Base-by-base conservation (phyloP, 2,888 invertebrate genomes). In the Choristoneura rosaceana region DNA sequence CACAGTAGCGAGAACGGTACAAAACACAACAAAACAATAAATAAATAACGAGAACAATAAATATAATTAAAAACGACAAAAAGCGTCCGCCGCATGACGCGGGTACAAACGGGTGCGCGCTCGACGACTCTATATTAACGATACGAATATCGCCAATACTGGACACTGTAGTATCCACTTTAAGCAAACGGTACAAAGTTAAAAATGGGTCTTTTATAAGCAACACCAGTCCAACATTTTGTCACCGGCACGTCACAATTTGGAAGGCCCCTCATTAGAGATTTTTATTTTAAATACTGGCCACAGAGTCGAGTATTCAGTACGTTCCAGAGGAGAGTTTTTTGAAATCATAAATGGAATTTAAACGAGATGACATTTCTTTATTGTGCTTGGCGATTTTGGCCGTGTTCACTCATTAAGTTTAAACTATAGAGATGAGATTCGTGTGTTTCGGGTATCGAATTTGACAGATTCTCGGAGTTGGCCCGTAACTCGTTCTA, bases 51-150 rank as follows among this genome's bases (percentile, higher is more conserved):
- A 90, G 88, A 91, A 93, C 92, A 91, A 93, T 93, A 92, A 93
- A 92, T 93, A 92, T 93, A 92, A 93, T 92, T 93, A 92, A 92
- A 90, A 89, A 89, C 89, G 89, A 92, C 90, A 92, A 93, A 92
- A 91, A 92, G 89, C 89, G 89, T 88, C 88, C 90, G 90, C 90
- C 88, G 83, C 89, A 89, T 87, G 90, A 89, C 89, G 91, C 87
- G 83, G 89, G 88, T 87, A 90, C 89, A 87, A 89, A 88, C 89
- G 85, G 90, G 82, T 87, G 88, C 87, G 88, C 87, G 85, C 84
- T 84, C 84, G 86, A 91, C 90, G 90, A 90, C 91, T 92, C 86
- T 90, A 91, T 91, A 89, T 85, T 85, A 87, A 85, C 86, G 81
- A 87, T 84, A 83, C 80, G 79, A 79, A 82, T 83, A 79, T 79